Evolutionary conservation across 2,797 vertebrate species (phyloP), one percentile per base, ranked within the genome.

Genomic region (Lindbergichthys nudifrons): DNA sequence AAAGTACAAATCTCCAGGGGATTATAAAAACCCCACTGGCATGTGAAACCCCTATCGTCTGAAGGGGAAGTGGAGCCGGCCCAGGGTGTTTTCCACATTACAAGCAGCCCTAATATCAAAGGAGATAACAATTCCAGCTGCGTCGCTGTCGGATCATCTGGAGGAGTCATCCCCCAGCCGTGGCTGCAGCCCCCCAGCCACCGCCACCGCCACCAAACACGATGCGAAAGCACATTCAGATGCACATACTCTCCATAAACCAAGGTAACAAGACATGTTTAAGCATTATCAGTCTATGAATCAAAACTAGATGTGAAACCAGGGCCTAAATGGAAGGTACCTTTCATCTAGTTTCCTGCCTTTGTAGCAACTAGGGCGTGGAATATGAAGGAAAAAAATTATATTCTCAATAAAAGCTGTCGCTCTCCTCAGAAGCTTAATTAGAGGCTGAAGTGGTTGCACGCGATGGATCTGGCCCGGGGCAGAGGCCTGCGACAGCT

Each of bases 81-180:
- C 54, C 83, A 73, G 92, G 91, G 91, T 94, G 93, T 90, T 94
- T 94, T 94, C 90, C 93, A 92, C 93, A 94, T 94, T 89, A 90
- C 90, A 93, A 82, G 88, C 80, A 73, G 85, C 76, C 87, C 83
- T 74, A 84, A 92, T 94, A 95, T 94, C 90, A 94, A 94, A 93
- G 89, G 81, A 94, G 92, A 95, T 93, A 90, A 89, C 89, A 93
- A 94, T 93, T 92, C 92, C 94, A 95, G 94, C 93, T 95, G 94
- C 50, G 75, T 80, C 6, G 78, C 88, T 88, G 85, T 87, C 87
- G 80, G 80, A 85, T 92, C 92, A 93, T 94, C 92, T 95, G 93
- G 90, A 89, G 89, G 93, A 95, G 80, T 88, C 85, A 92, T 93
- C 85, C 81, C 23, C 74, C 53, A 57, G 41, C 75, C 52, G 50